Percentiles rank a stretch among this genome's conserved stretches.
phyloP scores from a whole-genome alignment of 2,113 vertebrate species.

The Gulo gulo region DNA sequence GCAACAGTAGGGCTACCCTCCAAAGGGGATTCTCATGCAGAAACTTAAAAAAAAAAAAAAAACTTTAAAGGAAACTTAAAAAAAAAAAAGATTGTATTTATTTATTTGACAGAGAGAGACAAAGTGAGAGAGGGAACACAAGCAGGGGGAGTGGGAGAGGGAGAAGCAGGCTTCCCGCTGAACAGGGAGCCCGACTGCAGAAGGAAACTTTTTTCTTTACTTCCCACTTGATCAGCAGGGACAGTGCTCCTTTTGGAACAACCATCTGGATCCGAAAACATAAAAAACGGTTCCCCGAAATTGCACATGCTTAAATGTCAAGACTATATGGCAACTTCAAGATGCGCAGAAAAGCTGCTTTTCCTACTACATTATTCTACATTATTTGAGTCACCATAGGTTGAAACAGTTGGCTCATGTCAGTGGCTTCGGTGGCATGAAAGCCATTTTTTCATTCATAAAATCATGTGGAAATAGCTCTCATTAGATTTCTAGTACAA shows the following conservation, averaged over 20 bases:
- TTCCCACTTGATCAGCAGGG: constrained; percentile 63
- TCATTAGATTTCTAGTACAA: constrained; percentile 23
- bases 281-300: constrained; percentile 32
- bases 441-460: not conserved
- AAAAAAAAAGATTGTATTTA: no score
- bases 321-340: not conserved
- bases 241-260: constrained; percentile 58
- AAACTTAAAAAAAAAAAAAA: no score
- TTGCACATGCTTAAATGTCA: constrained; percentile 58
- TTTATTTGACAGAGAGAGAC: no score
- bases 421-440: not conserved
- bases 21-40: not conserved
- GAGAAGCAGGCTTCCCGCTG: no score
- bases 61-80: no score
- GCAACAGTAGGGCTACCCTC: not conserved
- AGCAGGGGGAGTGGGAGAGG: no score
- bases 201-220: not conserved
- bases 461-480: not conserved
- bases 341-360: not conserved
- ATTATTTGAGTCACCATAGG: not conserved
- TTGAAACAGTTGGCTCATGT: not conserved
- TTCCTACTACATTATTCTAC: not conserved
- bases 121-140: no score
- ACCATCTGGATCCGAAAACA: constrained; percentile 66
- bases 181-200: not conserved